Conservation (phyloP, 2,888 invertebrate genomes). For the Sipha maydis region DNA sequence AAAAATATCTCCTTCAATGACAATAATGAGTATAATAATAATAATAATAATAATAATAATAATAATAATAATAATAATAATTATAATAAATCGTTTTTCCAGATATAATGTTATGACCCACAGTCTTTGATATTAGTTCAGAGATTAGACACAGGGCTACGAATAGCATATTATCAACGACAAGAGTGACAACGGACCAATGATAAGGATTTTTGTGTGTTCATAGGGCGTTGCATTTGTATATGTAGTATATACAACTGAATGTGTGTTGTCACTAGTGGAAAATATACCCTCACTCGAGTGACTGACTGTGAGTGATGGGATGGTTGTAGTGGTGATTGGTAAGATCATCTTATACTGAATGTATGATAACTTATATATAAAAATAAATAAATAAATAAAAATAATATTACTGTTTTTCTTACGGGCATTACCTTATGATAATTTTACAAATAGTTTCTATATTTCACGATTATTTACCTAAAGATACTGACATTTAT, state of each 20-base stretch:
- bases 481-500: not conserved
- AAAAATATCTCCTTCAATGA: slow-evolving; percentile 8
- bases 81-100: too few relatives aligned
- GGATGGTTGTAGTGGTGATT: not conserved
- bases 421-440: not conserved
- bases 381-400: too few relatives aligned
- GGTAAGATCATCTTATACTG: not conserved
- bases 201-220: too few relatives aligned
- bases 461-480: not conserved
- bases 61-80: not conserved
- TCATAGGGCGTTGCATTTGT: too few relatives aligned
- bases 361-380: too few relatives aligned
- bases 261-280: not conserved
- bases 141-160: too few relatives aligned
- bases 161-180: too few relatives aligned
- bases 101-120: too few relatives aligned
- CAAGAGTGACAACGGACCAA: too few relatives aligned
- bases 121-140: too few relatives aligned
- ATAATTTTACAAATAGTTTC: not conserved
- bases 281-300: not conserved
- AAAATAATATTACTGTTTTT: not conserved
- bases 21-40: not conserved
- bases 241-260: too few relatives aligned
- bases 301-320: not conserved
- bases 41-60: not conserved